Base-by-base conservation (phyloP, 2,113 vertebrate species). In the Neotragus moschatus region DNA sequence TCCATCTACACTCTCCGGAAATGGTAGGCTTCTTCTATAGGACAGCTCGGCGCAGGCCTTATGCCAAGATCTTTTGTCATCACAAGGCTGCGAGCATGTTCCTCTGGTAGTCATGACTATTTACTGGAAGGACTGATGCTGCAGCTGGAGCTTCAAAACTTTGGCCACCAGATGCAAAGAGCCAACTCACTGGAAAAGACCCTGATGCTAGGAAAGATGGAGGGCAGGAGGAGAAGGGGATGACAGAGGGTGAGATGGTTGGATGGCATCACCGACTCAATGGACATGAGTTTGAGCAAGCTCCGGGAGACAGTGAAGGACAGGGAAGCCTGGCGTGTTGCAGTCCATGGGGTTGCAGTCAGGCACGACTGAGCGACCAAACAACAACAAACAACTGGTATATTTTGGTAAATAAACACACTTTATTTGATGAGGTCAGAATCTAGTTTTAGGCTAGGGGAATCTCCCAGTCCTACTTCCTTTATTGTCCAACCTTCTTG, bases 361-460 rank as follows among this genome's bases (percentile, higher is more conserved):
- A 75, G 39, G 15, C 70, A 15, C 0, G 12, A 75, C 39, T 75
- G 70, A 75, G 12, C 0, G 70, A 43, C 21, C 0, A 1, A 43
- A 75, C 36, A 75, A 21, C 30, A 63, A 21, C 2, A 14, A 75
- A 66, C 36, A 75, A 4, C 58, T 53, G 58, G 12, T 70, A n/a
- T n/a, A n/a, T n/a, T n/a, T n/a, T n/a, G n/a, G n/a, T n/a, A n/a
- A n/a, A n/a, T n/a, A n/a, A n/a, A 88, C 15, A 19, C 14, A 33
- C 7, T 45, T 45, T 66, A 33, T 80, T 17, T 11, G 6, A 45
- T 19, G n/a, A 87, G 60, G 26, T 56, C 36, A 93, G 36, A 93
- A 61, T 43, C 55, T 94, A 75, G 73, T 88, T 26, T 88, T 56
- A 63, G 39, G n/a, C 3, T 19, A 47, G 17, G 56, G 13, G 43